These are phyloP conservation scores for Heteronetta atricapilla DNA, from an alignment of 2,113 vertebrate species.

Conservation along the genomic window DNA sequence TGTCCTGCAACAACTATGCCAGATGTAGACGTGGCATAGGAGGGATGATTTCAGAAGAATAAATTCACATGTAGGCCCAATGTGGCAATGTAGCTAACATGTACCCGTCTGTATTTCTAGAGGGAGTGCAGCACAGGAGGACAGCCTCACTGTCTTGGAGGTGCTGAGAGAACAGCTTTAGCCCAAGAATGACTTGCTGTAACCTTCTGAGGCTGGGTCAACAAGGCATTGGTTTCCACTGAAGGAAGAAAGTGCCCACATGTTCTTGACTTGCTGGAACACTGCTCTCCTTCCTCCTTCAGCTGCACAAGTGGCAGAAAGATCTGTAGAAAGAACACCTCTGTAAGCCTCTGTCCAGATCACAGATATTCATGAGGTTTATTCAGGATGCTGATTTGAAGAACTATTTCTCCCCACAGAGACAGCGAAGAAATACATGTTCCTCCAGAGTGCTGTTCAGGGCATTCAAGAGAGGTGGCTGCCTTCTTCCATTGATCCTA, in stretches of 20 bases:
- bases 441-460: not conserved
- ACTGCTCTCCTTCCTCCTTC: not conserved
- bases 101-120: not conserved
- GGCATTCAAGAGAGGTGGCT: too few species aligned
- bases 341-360: not conserved
- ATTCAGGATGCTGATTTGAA: not conserved
- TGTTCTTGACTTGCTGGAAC: not conserved
- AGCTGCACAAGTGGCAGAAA: not conserved
- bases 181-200: not conserved
- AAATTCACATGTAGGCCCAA: not conserved
- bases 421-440: not conserved
- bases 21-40: not conserved
- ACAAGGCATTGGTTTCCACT: not conserved
- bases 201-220: not conserved
- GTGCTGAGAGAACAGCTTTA: not conserved
- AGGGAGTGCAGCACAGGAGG: not conserved
- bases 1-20: not conserved
- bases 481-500: not conserved
- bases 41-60: not conserved
- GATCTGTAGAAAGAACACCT: not conserved
- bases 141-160: fast-evolving
- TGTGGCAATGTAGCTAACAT: not conserved
- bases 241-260: not conserved
- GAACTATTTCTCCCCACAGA: not conserved
- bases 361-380: fast-evolving